Evolutionary conservation across 1,140 invertebrate genomes (phyloP), one percentile per base, ranked within the genome.

Genomic region (Eufriesea mexicana): DNA sequence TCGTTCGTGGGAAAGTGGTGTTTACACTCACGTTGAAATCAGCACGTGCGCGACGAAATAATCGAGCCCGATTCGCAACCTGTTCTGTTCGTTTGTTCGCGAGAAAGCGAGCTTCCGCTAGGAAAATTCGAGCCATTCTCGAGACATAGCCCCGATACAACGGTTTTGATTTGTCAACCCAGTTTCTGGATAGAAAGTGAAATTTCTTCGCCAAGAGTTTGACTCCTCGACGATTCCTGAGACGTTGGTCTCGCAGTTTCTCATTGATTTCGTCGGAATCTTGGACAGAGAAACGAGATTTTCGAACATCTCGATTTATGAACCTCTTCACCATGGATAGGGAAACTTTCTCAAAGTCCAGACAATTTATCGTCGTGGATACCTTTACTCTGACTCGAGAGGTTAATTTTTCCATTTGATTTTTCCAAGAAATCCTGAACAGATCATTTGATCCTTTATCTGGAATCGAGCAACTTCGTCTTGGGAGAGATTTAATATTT

Each of bases 121-220:
- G 66, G 8, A n/a, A 47, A 67, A 67, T n/a, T 47, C 51, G 18
- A 42, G 14, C 28, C 20, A 51, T 20, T 16, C 64, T 5, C 64
- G 42, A 66, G 45, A 66, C 64, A 20, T 12, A 23, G 20, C 14
- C 10, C 35, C n/a, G n/a, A 42, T 42, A 72, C 25, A 42, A 18
- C 51, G 51, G 72, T 20, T 74, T 59, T 74, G 23, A 74, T 74
- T 74, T 74, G 47, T 61, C 55, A 9, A 9, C 7, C 14, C n/a
- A 10, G 35, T 57, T 70, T 9, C 7, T 4, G 35, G 0, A 14
- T 8, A 18, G 16, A 51, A 49, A 49, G 8, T 47, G 67, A 47
- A 47, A 47, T 68, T 47, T 55, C 23, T 47, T 47, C 6, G 51
- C 23, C 20, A n/a, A 61, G 12, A 61, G 59, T 61, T 61, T 25